phyloP scores from a whole-genome alignment of 2,888 invertebrate genomes.

The Drosophila colorata region DNA sequence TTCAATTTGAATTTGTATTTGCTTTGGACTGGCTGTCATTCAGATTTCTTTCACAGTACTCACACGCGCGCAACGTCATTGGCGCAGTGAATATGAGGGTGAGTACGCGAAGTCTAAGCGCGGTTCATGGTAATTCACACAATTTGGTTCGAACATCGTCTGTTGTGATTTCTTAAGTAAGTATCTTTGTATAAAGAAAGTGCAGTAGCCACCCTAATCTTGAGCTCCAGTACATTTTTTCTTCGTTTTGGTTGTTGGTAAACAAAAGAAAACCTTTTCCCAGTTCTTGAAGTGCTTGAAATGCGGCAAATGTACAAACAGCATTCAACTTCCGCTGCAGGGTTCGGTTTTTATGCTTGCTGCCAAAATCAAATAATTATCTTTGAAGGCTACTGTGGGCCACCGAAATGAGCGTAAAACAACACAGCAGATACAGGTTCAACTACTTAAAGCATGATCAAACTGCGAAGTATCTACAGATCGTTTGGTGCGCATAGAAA shows the following conservation, averaged over 20 bases:
- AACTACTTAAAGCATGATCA: conserved; percentile 38
- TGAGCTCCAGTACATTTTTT: not conserved
- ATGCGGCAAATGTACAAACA: conserved; percentile 51
- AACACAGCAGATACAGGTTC: conserved; percentile 25
- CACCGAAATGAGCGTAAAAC: not conserved
- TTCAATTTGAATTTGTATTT: conserved; percentile 59
- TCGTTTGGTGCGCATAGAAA: conserved; percentile 48
- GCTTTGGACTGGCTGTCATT: conserved; percentile 65
- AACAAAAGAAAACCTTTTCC: conserved; percentile 45
- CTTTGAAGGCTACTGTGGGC: conserved; percentile 37
- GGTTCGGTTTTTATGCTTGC: conserved; percentile 16
- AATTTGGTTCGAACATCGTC: conserved; percentile 10
- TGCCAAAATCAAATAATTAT: conserved; percentile 51
- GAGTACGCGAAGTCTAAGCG: conserved; percentile 8
- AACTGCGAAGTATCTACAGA: conserved; percentile 38
- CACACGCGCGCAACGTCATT: conserved; percentile 69
- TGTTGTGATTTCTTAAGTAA: conserved; percentile 23
- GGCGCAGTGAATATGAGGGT: conserved; percentile 31
- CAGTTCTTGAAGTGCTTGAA: conserved; percentile 17
- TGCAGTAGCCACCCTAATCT: conserved; percentile 13
- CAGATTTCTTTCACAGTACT: conserved; percentile 63
- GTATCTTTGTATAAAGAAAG: conserved; percentile 41
- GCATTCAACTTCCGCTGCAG: conserved; percentile 43
- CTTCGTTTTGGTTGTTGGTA: not conserved
- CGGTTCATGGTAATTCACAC: conserved; percentile 46